phyloP scores from a whole-genome alignment of 2,888 invertebrate genomes.

The Acanthoscelides obtectus region DNA sequence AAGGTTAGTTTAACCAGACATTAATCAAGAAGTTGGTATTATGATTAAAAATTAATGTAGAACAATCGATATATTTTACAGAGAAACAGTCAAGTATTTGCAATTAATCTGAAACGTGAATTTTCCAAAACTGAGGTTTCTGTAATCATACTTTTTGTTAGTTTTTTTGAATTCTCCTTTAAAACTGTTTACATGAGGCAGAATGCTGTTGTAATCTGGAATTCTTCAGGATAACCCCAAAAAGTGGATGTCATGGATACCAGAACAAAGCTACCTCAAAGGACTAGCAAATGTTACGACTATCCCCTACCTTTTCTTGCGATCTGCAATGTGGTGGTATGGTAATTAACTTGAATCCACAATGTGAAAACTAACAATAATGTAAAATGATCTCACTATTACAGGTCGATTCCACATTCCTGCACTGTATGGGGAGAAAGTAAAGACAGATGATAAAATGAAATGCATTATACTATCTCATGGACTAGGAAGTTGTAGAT shows the following conservation, averaged over 20 bases:
- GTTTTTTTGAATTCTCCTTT: no score
- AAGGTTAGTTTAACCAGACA: conserved; percentile 7
- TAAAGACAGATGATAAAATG: conserved; percentile 40
- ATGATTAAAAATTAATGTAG: no score
- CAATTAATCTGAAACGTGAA: no score
- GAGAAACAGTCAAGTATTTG: no score
- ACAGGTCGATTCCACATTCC: conserved; percentile 51
- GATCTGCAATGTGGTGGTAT: conserved; percentile 36
- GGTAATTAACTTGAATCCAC: conserved; percentile 1
- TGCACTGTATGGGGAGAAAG: conserved; percentile 49
- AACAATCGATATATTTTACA: no score
- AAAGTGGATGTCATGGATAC: conserved; percentile 55
- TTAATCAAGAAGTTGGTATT: not conserved
- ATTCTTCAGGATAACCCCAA: conserved; percentile 44
- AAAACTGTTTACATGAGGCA: no score
- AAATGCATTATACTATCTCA: conserved; percentile 62
- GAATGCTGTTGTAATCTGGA: no score
- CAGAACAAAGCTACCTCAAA: conserved; percentile 51
- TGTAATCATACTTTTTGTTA: no score
- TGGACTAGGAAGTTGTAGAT: conserved; percentile 59
- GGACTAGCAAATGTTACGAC: conserved; percentile 50
- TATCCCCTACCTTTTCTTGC: conserved; percentile 40
- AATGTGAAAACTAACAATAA: not conserved
- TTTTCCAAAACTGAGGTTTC: no score
- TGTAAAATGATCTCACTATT: conserved; percentile 5